Percentiles rank a stretch among this genome's conserved stretches.
Conservation (phyloP, 1,140 invertebrate genomes). For the Tetramorium parvispinum region DNA sequence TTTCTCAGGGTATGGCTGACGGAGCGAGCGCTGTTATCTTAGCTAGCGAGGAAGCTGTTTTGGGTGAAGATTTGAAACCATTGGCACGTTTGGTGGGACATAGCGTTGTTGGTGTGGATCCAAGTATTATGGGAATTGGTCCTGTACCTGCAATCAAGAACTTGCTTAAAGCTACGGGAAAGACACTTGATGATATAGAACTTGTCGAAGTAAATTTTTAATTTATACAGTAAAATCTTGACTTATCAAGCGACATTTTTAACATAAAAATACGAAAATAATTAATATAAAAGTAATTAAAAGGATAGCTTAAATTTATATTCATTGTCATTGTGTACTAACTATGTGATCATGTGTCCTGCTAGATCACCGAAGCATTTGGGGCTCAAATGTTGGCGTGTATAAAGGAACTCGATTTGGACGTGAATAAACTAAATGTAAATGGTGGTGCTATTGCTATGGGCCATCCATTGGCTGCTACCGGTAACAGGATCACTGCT, state of each 20-base stretch:
- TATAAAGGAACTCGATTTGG: constrained; percentile 93
- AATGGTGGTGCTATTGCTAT: constrained; percentile 98
- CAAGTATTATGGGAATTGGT: constrained; percentile 96
- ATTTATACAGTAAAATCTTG: not conserved
- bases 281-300: constrained; percentile 4
- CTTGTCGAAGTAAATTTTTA: constrained; percentile 92
- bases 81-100: constrained; percentile 92
- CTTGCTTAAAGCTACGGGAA: constrained; percentile 90
- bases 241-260: not conserved
- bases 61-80: constrained; percentile 92
- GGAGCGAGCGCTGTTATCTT: constrained; percentile 96
- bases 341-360: not conserved
- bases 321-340: not conserved
- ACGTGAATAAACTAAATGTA: constrained; percentile 96
- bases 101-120: constrained; percentile 93
- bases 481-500: constrained; percentile 96
- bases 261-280: not conserved
- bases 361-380: constrained; percentile 98
- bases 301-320: not conserved
- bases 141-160: constrained; percentile 97
- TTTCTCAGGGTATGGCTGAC: constrained; percentile 94
- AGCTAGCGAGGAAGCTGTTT: constrained; percentile 95
- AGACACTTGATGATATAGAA: constrained; percentile 95
- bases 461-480: constrained; percentile 98
- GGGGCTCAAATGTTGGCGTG: constrained; percentile 96